Percentiles rank a stretch among this genome's conserved stretches.
These are phyloP conservation scores for Drosophila suzukii DNA, from an alignment of 1,140 invertebrate species.

Conservation along the genomic window DNA sequence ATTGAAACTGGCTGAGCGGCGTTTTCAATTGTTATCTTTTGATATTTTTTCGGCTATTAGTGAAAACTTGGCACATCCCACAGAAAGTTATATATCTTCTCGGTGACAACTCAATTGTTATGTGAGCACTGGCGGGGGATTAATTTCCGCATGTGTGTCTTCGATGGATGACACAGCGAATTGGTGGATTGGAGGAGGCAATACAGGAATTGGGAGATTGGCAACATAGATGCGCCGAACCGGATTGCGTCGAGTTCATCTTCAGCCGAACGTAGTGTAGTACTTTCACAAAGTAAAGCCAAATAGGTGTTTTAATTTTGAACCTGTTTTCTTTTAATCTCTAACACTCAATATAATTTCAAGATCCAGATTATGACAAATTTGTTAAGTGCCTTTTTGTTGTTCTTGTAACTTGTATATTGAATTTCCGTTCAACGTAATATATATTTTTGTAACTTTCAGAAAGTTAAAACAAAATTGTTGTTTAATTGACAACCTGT, in stretches of 20 bases:
- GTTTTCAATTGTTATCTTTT: conserved; percentile 54
- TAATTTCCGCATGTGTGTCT: conserved; percentile 36
- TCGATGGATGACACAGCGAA: conserved; percentile 33
- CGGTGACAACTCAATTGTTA: conserved; percentile 48
- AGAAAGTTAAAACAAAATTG: background rate
- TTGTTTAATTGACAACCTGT: background rate
- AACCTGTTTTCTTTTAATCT: conserved; percentile 13
- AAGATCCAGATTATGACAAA: background rate
- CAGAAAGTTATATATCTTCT: conserved; percentile 41
- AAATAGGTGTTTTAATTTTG: background rate
- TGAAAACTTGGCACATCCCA: conserved; percentile 35
- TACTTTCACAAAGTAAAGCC: conserved; percentile 31
- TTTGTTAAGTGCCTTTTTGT: background rate
- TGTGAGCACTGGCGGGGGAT: conserved; percentile 40
- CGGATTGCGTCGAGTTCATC: conserved; percentile 36
- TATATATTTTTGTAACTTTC: background rate
- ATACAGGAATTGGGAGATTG: conserved; percentile 33
- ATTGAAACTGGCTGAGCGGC: conserved; percentile 59
- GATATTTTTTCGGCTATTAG: conserved; percentile 40
- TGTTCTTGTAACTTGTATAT: background rate
- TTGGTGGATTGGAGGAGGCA: conserved; percentile 27
- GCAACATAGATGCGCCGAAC: conserved; percentile 20
- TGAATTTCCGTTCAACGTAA: background rate
- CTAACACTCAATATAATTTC: background rate
- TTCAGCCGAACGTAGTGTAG: conserved; percentile 19